phyloP scores from a whole-genome alignment of 2,888 invertebrate species.

The Petrolisthes manimaculis region DNA sequence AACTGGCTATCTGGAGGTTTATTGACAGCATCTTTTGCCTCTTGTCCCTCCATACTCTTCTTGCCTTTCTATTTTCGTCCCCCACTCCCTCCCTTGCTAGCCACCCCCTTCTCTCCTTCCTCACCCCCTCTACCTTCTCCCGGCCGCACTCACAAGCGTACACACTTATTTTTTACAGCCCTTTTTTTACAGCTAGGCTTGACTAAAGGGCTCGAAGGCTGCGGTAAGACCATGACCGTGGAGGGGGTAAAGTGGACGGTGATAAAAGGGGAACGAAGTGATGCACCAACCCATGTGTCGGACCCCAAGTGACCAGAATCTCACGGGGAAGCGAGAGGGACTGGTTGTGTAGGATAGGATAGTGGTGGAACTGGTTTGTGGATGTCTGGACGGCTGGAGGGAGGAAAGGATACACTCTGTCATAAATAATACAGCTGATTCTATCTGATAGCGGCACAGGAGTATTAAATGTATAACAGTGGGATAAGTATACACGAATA shows the following conservation, averaged over 20 bases:
- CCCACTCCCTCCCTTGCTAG: background rate
- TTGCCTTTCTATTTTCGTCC: slow-evolving; percentile 8
- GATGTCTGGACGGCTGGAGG: background rate
- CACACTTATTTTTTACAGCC: slow-evolving; percentile 48
- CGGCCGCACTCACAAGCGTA: slow-evolving; percentile 8
- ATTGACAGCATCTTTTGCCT: slow-evolving; percentile 26
- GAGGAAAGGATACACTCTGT: too few species aligned
- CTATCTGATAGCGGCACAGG: too few species aligned
- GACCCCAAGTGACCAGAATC: slow-evolving; percentile 7
- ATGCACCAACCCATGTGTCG: slow-evolving; percentile 25
- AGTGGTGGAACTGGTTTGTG: background rate
- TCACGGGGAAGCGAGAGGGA: background rate
- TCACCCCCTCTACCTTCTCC: slow-evolving; percentile 10
- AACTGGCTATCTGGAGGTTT: too few species aligned
- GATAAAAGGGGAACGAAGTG: slow-evolving; percentile 46
- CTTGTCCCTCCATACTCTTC: background rate
- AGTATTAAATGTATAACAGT: too few species aligned
- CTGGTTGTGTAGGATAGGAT: background rate
- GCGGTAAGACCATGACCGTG: slow-evolving; percentile 23
- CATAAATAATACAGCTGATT: too few species aligned
- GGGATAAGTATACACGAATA: too few species aligned
- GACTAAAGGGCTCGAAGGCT: slow-evolving; percentile 41
- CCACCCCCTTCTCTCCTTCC: background rate
- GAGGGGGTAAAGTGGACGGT: slow-evolving; percentile 15
- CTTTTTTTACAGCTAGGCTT: slow-evolving; percentile 52